Conservation (phyloP, 2,888 invertebrate genomes). For the Myopa testacea region DNA sequence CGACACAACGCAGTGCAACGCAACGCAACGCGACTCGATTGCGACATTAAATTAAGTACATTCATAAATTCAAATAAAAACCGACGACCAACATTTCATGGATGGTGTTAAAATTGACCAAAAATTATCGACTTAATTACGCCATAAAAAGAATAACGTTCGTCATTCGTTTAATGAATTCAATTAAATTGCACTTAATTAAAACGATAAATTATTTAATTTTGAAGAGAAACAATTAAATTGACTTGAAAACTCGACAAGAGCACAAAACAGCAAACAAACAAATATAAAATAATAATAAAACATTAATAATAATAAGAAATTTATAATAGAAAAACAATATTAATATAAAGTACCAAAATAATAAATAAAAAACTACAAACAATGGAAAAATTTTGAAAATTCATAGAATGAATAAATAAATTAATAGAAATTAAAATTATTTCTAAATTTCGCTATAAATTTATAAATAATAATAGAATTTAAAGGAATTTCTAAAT, state of each 20-base stretch:
- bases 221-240: not conserved
- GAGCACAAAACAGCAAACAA: not conserved
- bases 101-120: not conserved
- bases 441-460: too few species aligned
- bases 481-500: constrained; percentile 9
- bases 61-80: not conserved
- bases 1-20: too few species aligned
- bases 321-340: too few species aligned
- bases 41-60: not conserved
- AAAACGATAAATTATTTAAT: constrained; percentile 25
- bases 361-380: too few species aligned
- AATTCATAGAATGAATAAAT: too few species aligned
- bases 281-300: not conserved
- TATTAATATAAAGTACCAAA: too few species aligned
- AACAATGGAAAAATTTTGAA: too few species aligned
- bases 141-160: constrained; percentile 12
- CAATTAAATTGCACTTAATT: not conserved
- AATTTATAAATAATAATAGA: not conserved
- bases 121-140: constrained; percentile 3
- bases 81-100: not conserved
- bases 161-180: constrained; percentile 3
- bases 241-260: constrained; percentile 8
- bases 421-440: too few species aligned
- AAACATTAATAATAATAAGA: not conserved
- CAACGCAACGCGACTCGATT: not conserved